A percentile compares a stretch with the other conserved stretches of the same genome.
Evolutionary conservation across 2,797 vertebrate genomes (phyloP).

Genomic region (Anguilla marmorata): DNA sequence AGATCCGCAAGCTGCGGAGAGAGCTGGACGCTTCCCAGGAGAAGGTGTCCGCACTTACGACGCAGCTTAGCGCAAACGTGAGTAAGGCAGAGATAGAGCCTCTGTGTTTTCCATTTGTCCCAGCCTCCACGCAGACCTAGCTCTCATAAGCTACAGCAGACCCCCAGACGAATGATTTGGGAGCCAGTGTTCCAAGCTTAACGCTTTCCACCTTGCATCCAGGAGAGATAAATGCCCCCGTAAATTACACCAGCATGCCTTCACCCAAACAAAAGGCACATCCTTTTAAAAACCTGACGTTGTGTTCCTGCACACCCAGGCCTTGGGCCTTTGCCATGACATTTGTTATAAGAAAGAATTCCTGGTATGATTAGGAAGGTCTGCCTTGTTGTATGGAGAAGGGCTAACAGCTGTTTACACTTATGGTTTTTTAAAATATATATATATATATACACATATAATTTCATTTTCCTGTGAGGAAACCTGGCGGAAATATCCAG

Average conservation of each 20-base stretch:
- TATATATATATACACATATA: no score
- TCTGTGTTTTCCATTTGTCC: neutral
- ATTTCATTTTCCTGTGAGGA: neutral
- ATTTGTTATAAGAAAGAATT: slow-evolving; percentile 18
- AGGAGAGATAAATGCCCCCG: slow-evolving; percentile 37
- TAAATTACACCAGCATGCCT: slow-evolving; percentile 41
- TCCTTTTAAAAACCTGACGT: neutral
- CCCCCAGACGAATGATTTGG: neutral
- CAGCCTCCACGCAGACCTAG: neutral
- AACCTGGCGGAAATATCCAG: neutral
- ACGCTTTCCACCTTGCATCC: slow-evolving; percentile 47
- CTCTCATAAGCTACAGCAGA: neutral
- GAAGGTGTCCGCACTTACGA: slow-evolving; percentile 95
- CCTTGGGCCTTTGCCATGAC: slow-evolving; percentile 18
- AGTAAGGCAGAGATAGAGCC: slow-evolving; percentile 57
- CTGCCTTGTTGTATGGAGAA: slow-evolving; percentile 8
- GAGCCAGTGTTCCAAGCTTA: slow-evolving; percentile 20
- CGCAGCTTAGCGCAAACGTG: slow-evolving; percentile 94
- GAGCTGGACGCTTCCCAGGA: slow-evolving; percentile 97
- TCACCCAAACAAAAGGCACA: slow-evolving; percentile 19
- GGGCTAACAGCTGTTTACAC: slow-evolving; percentile 13
- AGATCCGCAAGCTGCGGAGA: slow-evolving; percentile 94
- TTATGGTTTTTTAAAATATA: neutral
- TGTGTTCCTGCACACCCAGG: neutral
- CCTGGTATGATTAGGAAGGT: neutral